Evolutionary conservation across 2,888 invertebrate genomes (phyloP).

Genomic region (Sphecodes monilicornis): DNA sequence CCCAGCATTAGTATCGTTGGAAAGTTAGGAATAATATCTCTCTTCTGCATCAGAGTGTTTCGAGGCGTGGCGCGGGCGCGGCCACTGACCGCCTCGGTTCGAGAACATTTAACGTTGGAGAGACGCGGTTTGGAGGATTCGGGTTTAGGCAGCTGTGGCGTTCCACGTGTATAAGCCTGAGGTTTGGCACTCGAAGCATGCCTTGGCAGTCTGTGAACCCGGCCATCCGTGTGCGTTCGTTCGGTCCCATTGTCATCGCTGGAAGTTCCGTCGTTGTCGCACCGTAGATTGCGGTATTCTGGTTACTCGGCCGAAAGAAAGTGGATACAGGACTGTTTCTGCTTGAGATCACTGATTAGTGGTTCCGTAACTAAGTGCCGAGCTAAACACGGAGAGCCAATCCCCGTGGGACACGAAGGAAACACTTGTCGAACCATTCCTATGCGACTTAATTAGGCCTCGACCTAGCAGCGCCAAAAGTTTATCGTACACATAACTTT

Average conservation of each 20-base stretch:
- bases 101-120: slow-evolving; percentile 45
- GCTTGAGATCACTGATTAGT: slow-evolving; percentile 13
- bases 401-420: not conserved
- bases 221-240: slow-evolving; percentile 51
- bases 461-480: not conserved
- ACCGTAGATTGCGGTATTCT: slow-evolving; percentile 6
- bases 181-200: slow-evolving; percentile 65
- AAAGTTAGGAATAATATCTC: slow-evolving; percentile 7
- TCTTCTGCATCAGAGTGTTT: not conserved
- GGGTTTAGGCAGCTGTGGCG: slow-evolving; percentile 67
- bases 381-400: not conserved
- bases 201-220: slow-evolving; percentile 53
- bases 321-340: not conserved
- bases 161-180: slow-evolving; percentile 67
- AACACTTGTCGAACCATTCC: not conserved
- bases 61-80: slow-evolving; percentile 15
- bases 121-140: slow-evolving; percentile 60
- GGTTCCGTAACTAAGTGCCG: not conserved
- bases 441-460: not conserved
- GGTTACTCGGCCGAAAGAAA: slow-evolving; percentile 8
- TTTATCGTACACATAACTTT: not conserved
- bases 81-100: slow-evolving; percentile 35
- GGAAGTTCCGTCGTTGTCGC: slow-evolving; percentile 20
- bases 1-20: not conserved
- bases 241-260: slow-evolving; percentile 42